Evolutionary conservation across 2,888 invertebrate genomes (phyloP), one percentile per base, ranked within the genome.

Genomic region (Drosophila quasianomalipes): DNA sequence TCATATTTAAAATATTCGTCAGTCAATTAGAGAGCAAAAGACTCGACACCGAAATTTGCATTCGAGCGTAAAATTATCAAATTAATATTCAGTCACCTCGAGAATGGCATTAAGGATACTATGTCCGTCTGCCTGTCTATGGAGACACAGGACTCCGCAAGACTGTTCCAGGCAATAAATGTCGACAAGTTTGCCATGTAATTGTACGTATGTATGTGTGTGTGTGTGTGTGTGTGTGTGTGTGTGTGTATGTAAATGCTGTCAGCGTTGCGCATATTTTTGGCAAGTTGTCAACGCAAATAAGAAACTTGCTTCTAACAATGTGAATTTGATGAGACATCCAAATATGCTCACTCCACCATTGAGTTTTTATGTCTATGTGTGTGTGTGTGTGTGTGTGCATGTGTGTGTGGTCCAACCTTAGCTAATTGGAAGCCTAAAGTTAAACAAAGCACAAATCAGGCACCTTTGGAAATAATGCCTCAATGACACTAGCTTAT

Each of bases 1-100:
- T 85, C 86, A 85, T 88, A 90, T 85, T 90, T 85, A 58, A 85
- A 85, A 88, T 83, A 90, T 85, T 90, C 90, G 89, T 83, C 90
- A 85, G 85, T 85, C 85, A 90, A 85, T 85, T 85, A 85, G 89
- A 74, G 89, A 74, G 76, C 74, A 83, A 90, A 88, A 81, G 89
- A 88, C 90, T 83, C 89, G 84, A 85, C 90, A 85, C 81, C 82
- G 57, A 88, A 47, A 85, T 85, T 90, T 90, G 85, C 90, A 85
- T 90, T 90, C 89, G 74, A 78, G 90, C 86, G 90, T 74, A 70
- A 85, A 85, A 85, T 85, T 85, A 90, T 85, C 90, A 85, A 85
- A 85, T 85, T 85, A 85, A 85, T 85, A 85, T 90, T 90, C 85
- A 79, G 80, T 74, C 79, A 82, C 66, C 79, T 74, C 67, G 58